A percentile compares a stretch with the other conserved stretches of the same genome.
These are phyloP conservation scores for Mormyrus iriodes DNA, from an alignment of 2,113 vertebrate species.

Conservation along the genomic window DNA sequence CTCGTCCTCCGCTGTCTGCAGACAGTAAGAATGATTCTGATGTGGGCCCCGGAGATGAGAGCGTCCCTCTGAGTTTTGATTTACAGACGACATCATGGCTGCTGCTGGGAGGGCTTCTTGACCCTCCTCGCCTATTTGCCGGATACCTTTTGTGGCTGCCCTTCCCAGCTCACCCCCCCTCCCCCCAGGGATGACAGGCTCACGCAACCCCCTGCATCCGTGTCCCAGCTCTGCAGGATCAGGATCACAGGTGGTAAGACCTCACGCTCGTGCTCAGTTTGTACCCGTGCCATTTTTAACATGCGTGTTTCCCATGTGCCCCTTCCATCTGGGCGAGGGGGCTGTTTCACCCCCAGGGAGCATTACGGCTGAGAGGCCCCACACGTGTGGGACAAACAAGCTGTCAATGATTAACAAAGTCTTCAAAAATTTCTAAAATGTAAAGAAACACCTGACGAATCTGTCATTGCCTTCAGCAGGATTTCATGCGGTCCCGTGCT, in stretches of 20 bases:
- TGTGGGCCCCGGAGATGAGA: not conserved
- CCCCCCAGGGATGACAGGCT: not conserved
- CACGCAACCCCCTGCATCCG: not conserved
- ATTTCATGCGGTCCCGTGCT: no score
- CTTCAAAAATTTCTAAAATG: not conserved
- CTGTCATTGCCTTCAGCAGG: not conserved
- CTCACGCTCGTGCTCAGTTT: not conserved
- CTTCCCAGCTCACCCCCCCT: not conserved
- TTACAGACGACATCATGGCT: not conserved
- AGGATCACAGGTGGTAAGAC: not conserved
- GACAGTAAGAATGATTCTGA: constrained; percentile 9
- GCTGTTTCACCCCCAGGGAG: no score
- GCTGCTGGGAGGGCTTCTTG: not conserved
- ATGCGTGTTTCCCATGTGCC: not conserved
- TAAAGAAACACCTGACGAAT: not conserved
- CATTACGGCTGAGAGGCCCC: no score
- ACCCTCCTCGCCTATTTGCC: not conserved
- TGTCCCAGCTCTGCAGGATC: not conserved
- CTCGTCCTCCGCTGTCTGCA: not conserved
- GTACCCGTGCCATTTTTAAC: not conserved
- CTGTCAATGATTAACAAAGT: not conserved
- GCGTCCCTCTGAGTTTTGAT: not conserved
- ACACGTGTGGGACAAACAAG: no score
- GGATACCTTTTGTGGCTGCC: not conserved
- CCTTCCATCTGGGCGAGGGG: not conserved